Conservation (phyloP, 2,113 vertebrate genomes). For the Trochalopteron elliotii region DNA sequence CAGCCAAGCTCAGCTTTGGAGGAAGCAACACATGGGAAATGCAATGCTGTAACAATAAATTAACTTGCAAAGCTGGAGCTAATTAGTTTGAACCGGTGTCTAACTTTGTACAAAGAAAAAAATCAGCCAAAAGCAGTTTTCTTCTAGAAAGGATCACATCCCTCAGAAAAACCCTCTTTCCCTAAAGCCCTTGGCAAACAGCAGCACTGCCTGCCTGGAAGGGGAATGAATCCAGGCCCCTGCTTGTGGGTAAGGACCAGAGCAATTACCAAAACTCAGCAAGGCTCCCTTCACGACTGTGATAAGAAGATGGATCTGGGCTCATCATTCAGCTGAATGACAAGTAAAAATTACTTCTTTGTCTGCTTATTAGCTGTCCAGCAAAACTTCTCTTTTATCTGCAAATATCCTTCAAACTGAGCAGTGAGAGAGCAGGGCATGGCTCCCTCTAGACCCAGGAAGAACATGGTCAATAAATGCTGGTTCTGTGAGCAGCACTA, state of each 20-base stretch:
- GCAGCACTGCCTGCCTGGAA: neutral
- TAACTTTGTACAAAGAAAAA: neutral
- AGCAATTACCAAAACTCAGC: neutral
- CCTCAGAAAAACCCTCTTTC: neutral
- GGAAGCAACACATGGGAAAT: neutral
- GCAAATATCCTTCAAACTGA: neutral
- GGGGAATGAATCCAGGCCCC: neutral
- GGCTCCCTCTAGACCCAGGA: neutral
- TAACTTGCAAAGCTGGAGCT: neutral
- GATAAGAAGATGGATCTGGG: too few species aligned
- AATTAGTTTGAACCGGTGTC: neutral
- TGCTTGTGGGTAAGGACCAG: neutral
- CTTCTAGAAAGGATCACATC: neutral
- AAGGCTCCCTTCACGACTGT: accelerated
- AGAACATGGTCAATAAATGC: accelerated
- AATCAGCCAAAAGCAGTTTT: neutral
- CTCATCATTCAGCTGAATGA: neutral
- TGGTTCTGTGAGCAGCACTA: neutral
- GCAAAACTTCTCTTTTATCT: neutral
- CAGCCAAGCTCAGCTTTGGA: neutral
- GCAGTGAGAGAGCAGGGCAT: neutral
- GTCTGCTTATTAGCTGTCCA: neutral
- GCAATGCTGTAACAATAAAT: neutral
- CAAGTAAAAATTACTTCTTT: neutral
- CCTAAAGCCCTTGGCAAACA: neutral